phyloP scores from a whole-genome alignment of 2,113 vertebrate species.

The Sebastes schlegelii region DNA sequence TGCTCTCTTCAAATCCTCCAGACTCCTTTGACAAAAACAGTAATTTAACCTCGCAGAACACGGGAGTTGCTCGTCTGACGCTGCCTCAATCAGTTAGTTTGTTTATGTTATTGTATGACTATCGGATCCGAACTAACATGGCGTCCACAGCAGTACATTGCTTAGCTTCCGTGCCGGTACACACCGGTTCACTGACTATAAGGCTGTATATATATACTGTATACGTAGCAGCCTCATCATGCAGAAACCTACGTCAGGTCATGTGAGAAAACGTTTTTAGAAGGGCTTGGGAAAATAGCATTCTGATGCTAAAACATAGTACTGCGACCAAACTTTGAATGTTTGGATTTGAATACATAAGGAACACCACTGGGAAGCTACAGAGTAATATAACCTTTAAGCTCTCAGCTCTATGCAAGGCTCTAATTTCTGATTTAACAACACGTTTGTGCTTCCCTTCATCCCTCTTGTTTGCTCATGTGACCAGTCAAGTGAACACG shows the following conservation, averaged over 20 bases:
- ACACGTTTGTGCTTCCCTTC: constrained; percentile 1
- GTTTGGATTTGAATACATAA: not conserved
- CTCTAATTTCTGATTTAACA: not conserved
- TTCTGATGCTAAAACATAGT: not conserved
- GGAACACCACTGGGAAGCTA: not conserved
- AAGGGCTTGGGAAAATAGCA: not conserved
- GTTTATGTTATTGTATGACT: no score
- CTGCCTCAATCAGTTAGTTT: not conserved
- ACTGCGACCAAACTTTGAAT: not conserved
- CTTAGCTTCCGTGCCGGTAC: no score
- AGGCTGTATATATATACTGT: not conserved
- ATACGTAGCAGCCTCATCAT: not conserved
- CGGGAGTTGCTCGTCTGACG: not conserved
- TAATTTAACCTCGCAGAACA: not conserved
- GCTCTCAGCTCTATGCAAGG: not conserved
- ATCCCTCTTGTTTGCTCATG: not conserved
- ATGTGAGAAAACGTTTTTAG: not conserved
- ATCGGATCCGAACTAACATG: no score
- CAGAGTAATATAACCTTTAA: not conserved
- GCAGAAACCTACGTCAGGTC: not conserved
- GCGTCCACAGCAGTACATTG: no score
- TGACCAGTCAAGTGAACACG: constrained; percentile 17
- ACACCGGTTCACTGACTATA: not conserved
- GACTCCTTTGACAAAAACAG: not conserved
- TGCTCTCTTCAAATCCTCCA: not conserved